Conservation (phyloP, 2,113 vertebrate species). For the Paracyprichromis sp. region DNA sequence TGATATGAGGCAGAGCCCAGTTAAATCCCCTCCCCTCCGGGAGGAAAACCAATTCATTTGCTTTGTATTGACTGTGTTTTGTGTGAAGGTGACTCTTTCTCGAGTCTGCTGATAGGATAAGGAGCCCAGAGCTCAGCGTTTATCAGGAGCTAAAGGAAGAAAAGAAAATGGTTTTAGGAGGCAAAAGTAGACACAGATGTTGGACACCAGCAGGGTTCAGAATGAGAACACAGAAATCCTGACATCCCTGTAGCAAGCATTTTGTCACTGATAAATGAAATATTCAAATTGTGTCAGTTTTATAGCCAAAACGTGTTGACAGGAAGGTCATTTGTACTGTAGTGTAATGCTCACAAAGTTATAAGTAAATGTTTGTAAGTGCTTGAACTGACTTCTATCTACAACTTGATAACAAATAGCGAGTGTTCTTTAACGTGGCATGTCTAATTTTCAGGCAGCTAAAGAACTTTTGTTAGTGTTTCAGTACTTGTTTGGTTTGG, state of each 20-base stretch:
- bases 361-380: not conserved
- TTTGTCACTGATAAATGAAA: not conserved
- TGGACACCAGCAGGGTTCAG: not conserved
- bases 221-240: not conserved
- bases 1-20: not conserved
- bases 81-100: not conserved
- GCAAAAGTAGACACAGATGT: not conserved
- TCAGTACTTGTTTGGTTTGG: not conserved
- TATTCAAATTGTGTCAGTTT: not conserved
- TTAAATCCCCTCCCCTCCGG: fast-evolving
- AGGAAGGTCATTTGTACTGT: not conserved
- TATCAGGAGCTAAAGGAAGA: not conserved
- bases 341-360: not conserved
- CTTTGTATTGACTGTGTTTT: not conserved
- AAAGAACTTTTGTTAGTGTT: not conserved
- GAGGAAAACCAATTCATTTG: not conserved
- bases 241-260: not conserved
- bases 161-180: not conserved
- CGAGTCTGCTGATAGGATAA: not conserved
- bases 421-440: fast-evolving
- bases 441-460: not conserved
- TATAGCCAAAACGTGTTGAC: not conserved
- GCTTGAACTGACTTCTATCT: not conserved
- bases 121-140: not conserved
- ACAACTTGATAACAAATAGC: not conserved